A percentile compares a stretch with the other conserved stretches of the same genome.
phyloP scores from a whole-genome alignment of 2,888 invertebrate species.

The Cataglyphis livida region DNA sequence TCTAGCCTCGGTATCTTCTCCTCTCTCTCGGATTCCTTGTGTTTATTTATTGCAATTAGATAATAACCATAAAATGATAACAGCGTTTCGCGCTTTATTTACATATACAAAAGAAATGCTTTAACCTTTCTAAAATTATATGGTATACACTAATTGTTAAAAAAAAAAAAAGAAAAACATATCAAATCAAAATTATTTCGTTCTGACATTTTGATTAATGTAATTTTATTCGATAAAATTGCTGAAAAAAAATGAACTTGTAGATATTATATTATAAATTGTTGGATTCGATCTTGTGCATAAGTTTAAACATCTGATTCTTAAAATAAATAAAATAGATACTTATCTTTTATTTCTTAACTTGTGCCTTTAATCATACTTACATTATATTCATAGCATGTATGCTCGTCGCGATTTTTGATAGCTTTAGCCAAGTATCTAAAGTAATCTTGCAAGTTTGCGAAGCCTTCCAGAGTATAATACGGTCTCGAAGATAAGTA shows the following conservation, averaged over 20 bases:
- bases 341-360: slow-evolving; percentile 4
- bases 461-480: slow-evolving; percentile 65
- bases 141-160: neutral
- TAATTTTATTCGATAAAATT: neutral
- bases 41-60: neutral
- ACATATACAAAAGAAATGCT: neutral
- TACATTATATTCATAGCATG: slow-evolving; percentile 63
- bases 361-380: slow-evolving; percentile 4
- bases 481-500: slow-evolving; percentile 75
- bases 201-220: neutral
- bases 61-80: neutral
- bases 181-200: slow-evolving; percentile 3
- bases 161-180: neutral
- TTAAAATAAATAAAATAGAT: neutral
- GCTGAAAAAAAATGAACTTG: neutral
- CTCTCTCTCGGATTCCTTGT: slow-evolving; percentile 66
- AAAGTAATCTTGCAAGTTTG: slow-evolving; percentile 68
- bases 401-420: slow-evolving; percentile 61
- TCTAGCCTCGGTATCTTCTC: slow-evolving; percentile 66
- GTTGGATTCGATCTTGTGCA: neutral
- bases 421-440: slow-evolving; percentile 55
- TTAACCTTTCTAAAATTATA: neutral
- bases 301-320: neutral
- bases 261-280: neutral
- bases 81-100: neutral